phyloP scores from a whole-genome alignment of 1,140 invertebrate genomes.

The Copidosoma floridanum region DNA sequence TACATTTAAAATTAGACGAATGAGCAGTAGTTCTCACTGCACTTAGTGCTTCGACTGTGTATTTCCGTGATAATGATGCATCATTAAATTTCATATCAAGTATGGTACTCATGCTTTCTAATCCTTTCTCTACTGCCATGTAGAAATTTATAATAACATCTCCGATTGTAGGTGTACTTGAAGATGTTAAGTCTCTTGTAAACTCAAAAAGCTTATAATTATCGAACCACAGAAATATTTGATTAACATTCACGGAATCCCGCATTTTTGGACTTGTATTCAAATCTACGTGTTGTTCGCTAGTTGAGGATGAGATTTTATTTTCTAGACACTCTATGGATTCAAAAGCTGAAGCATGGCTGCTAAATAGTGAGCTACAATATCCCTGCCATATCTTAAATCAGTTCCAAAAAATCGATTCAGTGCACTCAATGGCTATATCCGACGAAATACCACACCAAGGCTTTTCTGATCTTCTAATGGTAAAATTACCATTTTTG shows the following conservation, averaged over 20 bases:
- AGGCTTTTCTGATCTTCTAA: conserved; percentile 40
- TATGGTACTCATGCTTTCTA: background rate
- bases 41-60: background rate
- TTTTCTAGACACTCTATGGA: background rate
- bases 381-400: conserved; percentile 35
- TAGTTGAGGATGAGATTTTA: background rate
- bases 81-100: background rate
- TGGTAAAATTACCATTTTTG: conserved; percentile 17
- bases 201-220: background rate
- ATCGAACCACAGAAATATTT: background rate
- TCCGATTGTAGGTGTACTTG: background rate
- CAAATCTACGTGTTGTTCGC: conserved; percentile 30
- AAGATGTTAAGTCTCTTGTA: background rate
- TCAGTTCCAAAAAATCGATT: conserved; percentile 34
- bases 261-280: background rate
- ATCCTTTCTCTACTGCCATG: background rate
- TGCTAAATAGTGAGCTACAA: conserved; percentile 12
- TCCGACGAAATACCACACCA: conserved; percentile 47
- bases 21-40: background rate
- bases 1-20: background rate
- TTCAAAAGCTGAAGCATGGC: background rate
- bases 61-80: background rate
- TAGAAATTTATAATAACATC: background rate
- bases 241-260: background rate
- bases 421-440: conserved; percentile 41